These are phyloP conservation scores for Galbula dea DNA, from an alignment of 2,113 vertebrate genomes.

Conservation along the genomic window DNA sequence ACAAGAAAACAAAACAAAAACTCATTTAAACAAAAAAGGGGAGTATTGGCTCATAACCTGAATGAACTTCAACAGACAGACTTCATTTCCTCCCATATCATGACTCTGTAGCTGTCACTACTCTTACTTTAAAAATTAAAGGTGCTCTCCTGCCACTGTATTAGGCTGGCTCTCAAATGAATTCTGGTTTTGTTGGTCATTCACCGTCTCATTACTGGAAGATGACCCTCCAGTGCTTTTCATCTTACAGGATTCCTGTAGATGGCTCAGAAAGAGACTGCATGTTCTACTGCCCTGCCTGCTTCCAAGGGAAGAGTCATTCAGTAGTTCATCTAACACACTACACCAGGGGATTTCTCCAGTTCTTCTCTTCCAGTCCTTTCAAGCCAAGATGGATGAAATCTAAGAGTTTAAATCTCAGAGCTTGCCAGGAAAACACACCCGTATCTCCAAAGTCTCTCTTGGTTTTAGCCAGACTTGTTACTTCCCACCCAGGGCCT, in stretches of 20 bases:
- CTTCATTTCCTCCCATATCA: not conserved
- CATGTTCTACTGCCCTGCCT: not conserved
- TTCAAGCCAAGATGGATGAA: not conserved
- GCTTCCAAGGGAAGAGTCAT: conserved; percentile 4
- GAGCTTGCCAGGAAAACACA: not conserved
- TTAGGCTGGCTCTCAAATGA: not conserved
- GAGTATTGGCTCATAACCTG: conserved; percentile 35
- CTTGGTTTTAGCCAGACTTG: not conserved
- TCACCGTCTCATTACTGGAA: not conserved
- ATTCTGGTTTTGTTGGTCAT: conserved; percentile 15
- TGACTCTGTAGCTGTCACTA: not conserved
- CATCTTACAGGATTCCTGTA: not conserved
- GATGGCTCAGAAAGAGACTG: not conserved
- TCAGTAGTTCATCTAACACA: conserved; percentile 23
- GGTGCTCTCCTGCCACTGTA: conserved; percentile 4
- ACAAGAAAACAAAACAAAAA: conserved; percentile 34
- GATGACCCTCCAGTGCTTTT: not conserved
- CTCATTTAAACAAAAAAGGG: conserved; percentile 2
- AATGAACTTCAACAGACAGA: conserved; percentile 24
- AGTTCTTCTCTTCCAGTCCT: not conserved
- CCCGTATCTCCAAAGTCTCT: not conserved
- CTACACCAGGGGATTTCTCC: not conserved
- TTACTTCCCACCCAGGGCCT: not conserved
- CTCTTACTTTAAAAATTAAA: not conserved
- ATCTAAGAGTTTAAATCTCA: not conserved